Conservation (phyloP, 2,113 vertebrate species). For the Bothrops jararaca region DNA sequence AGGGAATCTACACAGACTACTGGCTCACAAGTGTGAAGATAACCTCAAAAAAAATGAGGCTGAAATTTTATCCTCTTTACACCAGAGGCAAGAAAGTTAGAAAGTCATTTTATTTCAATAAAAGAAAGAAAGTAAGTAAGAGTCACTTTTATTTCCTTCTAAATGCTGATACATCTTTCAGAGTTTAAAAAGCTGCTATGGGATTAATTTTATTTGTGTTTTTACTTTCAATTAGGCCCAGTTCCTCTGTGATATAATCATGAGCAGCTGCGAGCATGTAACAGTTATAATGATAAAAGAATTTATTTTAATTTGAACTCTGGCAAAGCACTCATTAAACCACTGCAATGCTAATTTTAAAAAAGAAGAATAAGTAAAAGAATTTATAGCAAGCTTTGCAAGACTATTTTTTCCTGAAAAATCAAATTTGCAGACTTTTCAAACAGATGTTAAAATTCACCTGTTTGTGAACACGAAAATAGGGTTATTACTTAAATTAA, state of each 20-base stretch:
- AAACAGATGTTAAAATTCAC: constrained; percentile 80
- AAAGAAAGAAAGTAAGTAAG: background rate
- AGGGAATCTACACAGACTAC: constrained; percentile 21
- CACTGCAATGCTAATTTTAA: constrained; percentile 79
- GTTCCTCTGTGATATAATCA: constrained; percentile 76
- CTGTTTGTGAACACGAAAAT: constrained; percentile 78
- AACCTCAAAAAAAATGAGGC: constrained; percentile 35
- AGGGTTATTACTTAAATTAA: constrained; percentile 78
- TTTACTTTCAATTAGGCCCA: constrained; percentile 79
- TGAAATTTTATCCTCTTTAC: constrained; percentile 1
- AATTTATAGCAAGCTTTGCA: constrained; percentile 74
- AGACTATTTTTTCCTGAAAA: constrained; percentile 66
- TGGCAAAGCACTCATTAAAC: constrained; percentile 78
- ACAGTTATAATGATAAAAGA: constrained; percentile 77
- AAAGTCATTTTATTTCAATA: background rate
- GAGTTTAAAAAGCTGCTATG: constrained; percentile 62
- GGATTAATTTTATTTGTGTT: constrained; percentile 75
- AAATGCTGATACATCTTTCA: constrained; percentile 32
- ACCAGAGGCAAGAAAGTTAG: background rate
- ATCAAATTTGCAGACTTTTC: constrained; percentile 78
- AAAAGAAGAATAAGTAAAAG: constrained; percentile 50
- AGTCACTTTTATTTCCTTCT: constrained; percentile 55
- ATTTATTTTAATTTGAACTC: constrained; percentile 78
- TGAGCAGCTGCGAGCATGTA: constrained; percentile 72
- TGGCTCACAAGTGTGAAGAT: constrained; percentile 40